Conservation (phyloP, 2,888 invertebrate genomes). For the Ypsolopha scabrella region DNA sequence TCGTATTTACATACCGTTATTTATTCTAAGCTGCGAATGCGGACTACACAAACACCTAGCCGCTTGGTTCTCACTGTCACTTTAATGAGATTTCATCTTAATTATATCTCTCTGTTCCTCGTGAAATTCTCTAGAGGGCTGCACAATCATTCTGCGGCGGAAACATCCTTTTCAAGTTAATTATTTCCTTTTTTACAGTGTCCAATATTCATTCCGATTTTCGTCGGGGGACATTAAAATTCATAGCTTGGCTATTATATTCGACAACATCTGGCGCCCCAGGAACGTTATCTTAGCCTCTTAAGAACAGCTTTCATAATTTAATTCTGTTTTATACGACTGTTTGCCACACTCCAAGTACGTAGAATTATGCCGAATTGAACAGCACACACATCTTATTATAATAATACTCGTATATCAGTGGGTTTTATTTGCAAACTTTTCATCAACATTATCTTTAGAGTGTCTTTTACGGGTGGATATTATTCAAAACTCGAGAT, state of each 20-base stretch:
- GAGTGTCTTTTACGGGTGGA: neutral
- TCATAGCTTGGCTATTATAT: slow-evolving; percentile 58
- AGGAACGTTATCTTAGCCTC: slow-evolving; percentile 34
- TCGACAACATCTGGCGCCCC: slow-evolving; percentile 55
- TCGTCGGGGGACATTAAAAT: slow-evolving; percentile 55
- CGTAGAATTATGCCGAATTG: neutral
- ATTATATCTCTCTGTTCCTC: slow-evolving; percentile 48
- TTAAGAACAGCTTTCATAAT: slow-evolving; percentile 6
- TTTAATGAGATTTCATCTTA: slow-evolving; percentile 49
- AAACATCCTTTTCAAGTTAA: slow-evolving; percentile 49
- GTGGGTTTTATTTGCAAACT: neutral
- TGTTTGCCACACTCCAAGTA: neutral
- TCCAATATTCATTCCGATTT: slow-evolving; percentile 59
- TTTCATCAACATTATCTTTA: neutral
- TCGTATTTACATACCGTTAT: too few relatives aligned
- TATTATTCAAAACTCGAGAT: neutral
- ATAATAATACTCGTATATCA: neutral
- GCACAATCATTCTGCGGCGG: slow-evolving; percentile 39
- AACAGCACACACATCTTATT: neutral
- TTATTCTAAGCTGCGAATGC: neutral
- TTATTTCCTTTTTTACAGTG: slow-evolving; percentile 49
- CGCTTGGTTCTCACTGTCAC: slow-evolving; percentile 15
- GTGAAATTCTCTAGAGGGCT: slow-evolving; percentile 38
- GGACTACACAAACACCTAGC: slow-evolving; percentile 7
- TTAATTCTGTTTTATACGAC: neutral